phyloP scores from a whole-genome alignment of 2,113 vertebrate genomes.

The Leptosomus discolor region DNA sequence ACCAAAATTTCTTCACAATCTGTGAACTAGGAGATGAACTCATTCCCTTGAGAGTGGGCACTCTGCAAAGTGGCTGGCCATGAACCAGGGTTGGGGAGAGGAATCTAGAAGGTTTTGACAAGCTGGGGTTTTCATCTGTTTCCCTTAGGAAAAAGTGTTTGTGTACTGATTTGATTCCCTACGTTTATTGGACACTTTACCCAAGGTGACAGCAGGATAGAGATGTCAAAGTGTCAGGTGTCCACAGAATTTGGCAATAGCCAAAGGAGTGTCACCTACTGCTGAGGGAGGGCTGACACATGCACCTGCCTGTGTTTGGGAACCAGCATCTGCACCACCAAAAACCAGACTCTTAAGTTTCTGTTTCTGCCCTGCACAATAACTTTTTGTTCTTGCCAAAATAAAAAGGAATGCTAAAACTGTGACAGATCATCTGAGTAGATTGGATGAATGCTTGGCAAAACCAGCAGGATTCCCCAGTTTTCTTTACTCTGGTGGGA shows the following conservation, averaged over 20 bases:
- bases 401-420: neutral
- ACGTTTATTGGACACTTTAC: neutral
- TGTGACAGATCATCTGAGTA: neutral
- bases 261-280: neutral
- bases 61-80: neutral
- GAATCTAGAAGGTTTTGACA: neutral
- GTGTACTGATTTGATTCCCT: neutral
- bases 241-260: neutral
- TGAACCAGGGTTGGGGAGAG: neutral
- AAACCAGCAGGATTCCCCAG: neutral
- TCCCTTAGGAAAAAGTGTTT: neutral
- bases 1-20: neutral
- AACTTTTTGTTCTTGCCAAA: neutral
- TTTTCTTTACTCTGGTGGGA: neutral
- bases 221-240: neutral
- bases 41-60: neutral
- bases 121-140: neutral
- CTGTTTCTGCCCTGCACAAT: neutral
- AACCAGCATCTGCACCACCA: neutral
- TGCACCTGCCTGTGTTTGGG: neutral
- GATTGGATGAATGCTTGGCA: neutral
- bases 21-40: neutral
- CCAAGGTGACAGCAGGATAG: neutral
- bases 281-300: neutral
- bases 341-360: neutral